phyloP scores from a whole-genome alignment of 2,113 vertebrate species.

The Perca fluviatilis region DNA sequence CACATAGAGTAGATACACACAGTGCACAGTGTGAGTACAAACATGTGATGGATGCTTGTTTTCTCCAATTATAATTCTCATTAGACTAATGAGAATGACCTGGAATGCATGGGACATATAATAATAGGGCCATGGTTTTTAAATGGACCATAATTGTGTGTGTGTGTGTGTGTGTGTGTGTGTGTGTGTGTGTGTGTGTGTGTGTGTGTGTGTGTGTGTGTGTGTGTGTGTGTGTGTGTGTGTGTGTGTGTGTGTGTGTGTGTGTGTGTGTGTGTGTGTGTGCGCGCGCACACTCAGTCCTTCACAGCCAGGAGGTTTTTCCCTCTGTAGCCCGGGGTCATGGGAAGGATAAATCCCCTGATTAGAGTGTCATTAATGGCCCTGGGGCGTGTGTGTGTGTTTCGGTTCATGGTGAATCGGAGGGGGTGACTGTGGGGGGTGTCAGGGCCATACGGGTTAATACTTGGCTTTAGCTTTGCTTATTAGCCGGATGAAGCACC shows the following conservation, averaged over 20 bases:
- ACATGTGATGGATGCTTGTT: slow-evolving; percentile 14
- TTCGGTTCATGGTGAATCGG: slow-evolving; percentile 37
- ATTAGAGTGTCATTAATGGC: slow-evolving; percentile 60
- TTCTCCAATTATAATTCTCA: slow-evolving; percentile 21
- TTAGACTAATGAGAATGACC: slow-evolving; percentile 50
- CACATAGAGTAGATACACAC: background rate
- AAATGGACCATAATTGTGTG: background rate
- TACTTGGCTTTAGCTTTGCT: slow-evolving; percentile 58
- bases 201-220: background rate
- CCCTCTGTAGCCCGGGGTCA: background rate
- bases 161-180: slow-evolving; percentile 25
- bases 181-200: slow-evolving; percentile 22
- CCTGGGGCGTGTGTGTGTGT: slow-evolving; percentile 15
- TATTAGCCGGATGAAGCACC: slow-evolving; percentile 61
- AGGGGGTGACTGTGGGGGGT: slow-evolving; percentile 8
- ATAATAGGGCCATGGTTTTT: background rate
- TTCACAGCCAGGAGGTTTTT: slow-evolving; percentile 33
- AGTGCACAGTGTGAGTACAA: background rate
- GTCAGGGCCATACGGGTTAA: slow-evolving; percentile 32
- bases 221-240: slow-evolving; percentile 10
- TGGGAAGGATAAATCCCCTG: slow-evolving; percentile 49
- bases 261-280: slow-evolving; percentile 4
- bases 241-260: slow-evolving; percentile 18
- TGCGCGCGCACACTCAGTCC: slow-evolving; percentile 1
- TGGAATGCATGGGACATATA: slow-evolving; percentile 12